Conservation (phyloP, 1,140 invertebrate genomes). For the Magallana ariakensis region DNA sequence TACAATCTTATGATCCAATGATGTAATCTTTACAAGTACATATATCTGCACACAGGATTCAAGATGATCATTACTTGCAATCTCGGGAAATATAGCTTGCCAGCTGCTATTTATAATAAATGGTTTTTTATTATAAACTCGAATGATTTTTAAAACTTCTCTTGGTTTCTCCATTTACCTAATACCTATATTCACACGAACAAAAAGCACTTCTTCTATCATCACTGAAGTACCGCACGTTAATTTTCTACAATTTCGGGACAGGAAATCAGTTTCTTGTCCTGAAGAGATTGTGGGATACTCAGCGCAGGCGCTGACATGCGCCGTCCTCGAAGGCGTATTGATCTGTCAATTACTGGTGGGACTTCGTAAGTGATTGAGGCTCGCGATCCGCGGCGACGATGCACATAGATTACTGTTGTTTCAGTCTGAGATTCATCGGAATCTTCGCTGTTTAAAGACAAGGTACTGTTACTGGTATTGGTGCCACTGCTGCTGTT, state of each 20-base stretch:
- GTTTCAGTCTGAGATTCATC: constrained; percentile 61
- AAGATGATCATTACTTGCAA: no score
- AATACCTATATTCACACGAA: background rate
- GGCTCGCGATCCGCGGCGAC: constrained; percentile 55
- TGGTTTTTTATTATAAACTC: no score
- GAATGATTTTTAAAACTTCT: background rate
- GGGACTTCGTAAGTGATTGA: constrained; percentile 59
- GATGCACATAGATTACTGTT: constrained; percentile 57
- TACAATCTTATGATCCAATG: no score
- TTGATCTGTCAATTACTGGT: constrained; percentile 55
- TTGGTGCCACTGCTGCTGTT: constrained; percentile 36
- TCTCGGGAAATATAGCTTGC: no score
- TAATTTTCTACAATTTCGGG: constrained; percentile 57
- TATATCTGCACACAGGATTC: no score
- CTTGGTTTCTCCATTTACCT: constrained; percentile 18
- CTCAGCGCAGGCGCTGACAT: constrained; percentile 58
- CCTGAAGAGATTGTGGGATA: constrained; percentile 42
- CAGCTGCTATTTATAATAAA: no score
- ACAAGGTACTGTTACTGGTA: constrained; percentile 49
- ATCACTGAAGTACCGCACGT: background rate
- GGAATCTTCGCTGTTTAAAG: constrained; percentile 57
- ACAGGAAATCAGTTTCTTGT: constrained; percentile 52
- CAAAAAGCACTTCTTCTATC: background rate
- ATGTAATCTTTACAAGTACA: no score
- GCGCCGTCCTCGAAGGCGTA: constrained; percentile 55